Conservation (phyloP, 2,797 vertebrate species). For the Momotus momota region DNA sequence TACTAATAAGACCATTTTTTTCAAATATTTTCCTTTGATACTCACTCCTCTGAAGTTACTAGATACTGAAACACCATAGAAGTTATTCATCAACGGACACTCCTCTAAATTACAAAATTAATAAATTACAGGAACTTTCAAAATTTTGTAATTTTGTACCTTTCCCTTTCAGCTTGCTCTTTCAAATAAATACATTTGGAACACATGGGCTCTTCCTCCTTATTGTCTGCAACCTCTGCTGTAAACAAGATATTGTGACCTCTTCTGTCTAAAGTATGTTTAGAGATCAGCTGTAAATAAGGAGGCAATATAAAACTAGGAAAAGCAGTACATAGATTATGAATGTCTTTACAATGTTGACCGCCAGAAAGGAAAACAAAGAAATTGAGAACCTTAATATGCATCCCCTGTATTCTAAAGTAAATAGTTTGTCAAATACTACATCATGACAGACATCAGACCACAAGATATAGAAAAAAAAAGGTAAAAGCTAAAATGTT, state of each 20-base stretch:
- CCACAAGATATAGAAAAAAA: not conserved
- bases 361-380: constrained; percentile 53
- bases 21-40: not conserved
- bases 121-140: not conserved
- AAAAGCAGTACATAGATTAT: constrained; percentile 68
- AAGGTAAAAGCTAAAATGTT: not conserved
- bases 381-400: not conserved
- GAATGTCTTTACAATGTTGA: constrained; percentile 41
- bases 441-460: not conserved
- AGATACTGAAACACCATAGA: not conserved
- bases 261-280: constrained; percentile 68
- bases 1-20: not conserved
- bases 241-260: constrained; percentile 30
- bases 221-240: not conserved
- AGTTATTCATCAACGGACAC: not conserved
- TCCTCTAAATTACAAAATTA: not conserved
- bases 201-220: constrained; percentile 14
- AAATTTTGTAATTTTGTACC: constrained; percentile 31
- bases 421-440: not conserved
- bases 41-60: not conserved
- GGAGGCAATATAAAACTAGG: constrained; percentile 68
- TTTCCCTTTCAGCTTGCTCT: constrained; percentile 31
- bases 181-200: not conserved
- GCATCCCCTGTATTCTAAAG: not conserved
- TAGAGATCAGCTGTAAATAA: constrained; percentile 75